Evolutionary conservation across 2,113 vertebrate species (phyloP).

Genomic region (Pavo muticus): DNA sequence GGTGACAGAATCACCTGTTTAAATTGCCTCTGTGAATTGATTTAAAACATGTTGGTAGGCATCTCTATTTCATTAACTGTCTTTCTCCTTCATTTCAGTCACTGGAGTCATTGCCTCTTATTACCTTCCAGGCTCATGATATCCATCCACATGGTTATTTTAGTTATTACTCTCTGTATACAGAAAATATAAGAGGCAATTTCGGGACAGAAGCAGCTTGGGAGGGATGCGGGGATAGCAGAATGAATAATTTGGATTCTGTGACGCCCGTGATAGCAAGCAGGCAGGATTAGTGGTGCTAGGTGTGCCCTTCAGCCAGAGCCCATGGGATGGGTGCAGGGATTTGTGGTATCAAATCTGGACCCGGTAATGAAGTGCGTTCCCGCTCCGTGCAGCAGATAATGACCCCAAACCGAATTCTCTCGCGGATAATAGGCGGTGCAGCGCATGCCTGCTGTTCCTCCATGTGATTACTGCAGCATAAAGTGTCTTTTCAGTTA

Average conservation of each 20-base stretch:
- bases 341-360: not conserved
- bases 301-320: not conserved
- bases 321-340: fast-evolving
- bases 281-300: constrained; percentile 22
- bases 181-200: constrained; percentile 54
- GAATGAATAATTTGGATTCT: constrained; percentile 66
- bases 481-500: not conserved
- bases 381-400: not conserved
- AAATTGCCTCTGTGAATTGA: constrained; percentile 80
- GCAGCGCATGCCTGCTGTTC: fast-evolving
- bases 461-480: not conserved
- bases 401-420: not conserved
- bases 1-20: constrained; percentile 73
- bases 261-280: constrained; percentile 39
- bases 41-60: constrained; percentile 78
- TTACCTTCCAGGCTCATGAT: constrained; percentile 72
- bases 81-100: constrained; percentile 74
- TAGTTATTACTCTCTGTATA: constrained; percentile 69
- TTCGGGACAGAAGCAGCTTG: constrained; percentile 32
- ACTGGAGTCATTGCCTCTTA: constrained; percentile 73
- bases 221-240: constrained; percentile 13
- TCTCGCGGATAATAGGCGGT: not conserved
- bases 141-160: constrained; percentile 70
- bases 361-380: not conserved
- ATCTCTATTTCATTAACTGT: constrained; percentile 79